Base-by-base conservation (phyloP, 2,888 invertebrate species). In the Drosophila austrosaltans region DNA sequence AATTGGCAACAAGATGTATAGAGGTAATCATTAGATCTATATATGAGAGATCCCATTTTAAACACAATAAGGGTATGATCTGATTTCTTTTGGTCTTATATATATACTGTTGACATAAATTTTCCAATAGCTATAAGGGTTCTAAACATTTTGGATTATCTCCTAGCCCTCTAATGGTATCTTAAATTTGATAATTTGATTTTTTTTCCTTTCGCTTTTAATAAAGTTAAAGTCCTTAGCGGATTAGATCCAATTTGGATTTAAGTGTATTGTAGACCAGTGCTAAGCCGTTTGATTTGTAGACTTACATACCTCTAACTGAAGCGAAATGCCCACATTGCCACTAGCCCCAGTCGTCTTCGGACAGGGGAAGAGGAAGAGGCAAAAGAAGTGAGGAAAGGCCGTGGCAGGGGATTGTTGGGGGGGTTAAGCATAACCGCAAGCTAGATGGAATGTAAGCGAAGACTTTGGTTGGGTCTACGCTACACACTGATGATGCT, bases 391-490 rank as follows among this genome's bases (percentile, higher is more conserved):
- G 28, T 28, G 4, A 32, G 5, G 32, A 7, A 7, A 32, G 36
- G 36, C 36, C 1, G 36, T 36, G 10, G 1, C 32, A 32, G 36
- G 8, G 36, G 30, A 30, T 6, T 5, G 3, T 0, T 1, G 36
- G 36, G 10, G 44, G 36, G 10, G 32, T n/a, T 22, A 62, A 53
- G 67, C 67, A 72, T 63, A 72, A 72, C 72, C 72, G 68, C 72
- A 72, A 59, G 72, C 67, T 72, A 67, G 67, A 72, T 74, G 72
- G 79, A 66, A 75, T 78, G 77, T 72, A 72, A 71, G 71, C 42
- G 54, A 75, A 63, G 66, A 40, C 74, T 54, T 12, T 63, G 63
- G 69, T 54, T 16, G 57, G 63, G 70, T 69, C 70, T 77, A 72
- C 63, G 76, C 62, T 82, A 73, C 76, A 63, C 69, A 74, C 66